A percentile compares a stretch with the other conserved stretches of the same genome.
Evolutionary conservation across 2,113 vertebrate genomes (phyloP).

Genomic region (Brienomyrus brachyistius): DNA sequence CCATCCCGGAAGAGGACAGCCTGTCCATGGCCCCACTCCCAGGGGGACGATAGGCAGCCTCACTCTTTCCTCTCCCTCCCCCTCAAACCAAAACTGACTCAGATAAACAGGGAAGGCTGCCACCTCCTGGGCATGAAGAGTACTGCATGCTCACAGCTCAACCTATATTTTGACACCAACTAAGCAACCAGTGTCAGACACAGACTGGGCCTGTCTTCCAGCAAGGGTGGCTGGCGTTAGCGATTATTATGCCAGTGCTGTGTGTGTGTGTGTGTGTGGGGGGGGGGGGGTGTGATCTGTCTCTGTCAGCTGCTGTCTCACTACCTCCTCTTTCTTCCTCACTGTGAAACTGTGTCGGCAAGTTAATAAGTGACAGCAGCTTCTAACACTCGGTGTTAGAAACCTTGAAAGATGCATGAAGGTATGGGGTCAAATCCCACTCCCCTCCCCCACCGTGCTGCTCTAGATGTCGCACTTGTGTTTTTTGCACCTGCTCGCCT

Average conservation of each 20-base stretch:
- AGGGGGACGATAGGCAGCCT: slow-evolving; percentile 29
- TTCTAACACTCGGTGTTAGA: not conserved
- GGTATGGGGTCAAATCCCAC: not conserved
- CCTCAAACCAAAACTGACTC: not conserved
- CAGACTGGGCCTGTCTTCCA: not conserved
- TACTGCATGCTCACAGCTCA: not conserved
- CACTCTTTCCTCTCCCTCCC: not conserved
- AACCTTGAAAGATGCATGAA: not conserved
- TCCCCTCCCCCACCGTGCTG: not conserved
- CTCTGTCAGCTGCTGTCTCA: not conserved
- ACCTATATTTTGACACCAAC: not conserved
- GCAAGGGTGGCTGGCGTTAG: not conserved
- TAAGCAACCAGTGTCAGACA: not conserved
- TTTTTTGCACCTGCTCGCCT: not conserved
- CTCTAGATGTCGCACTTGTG: not conserved
- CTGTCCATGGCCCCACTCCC: slow-evolving; percentile 53
- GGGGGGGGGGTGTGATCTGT: not conserved
- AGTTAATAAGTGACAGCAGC: not conserved
- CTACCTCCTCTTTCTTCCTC: not conserved
- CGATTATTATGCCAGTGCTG: not conserved
- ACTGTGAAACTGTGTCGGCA: slow-evolving; percentile 11
- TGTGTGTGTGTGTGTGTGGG: not conserved
- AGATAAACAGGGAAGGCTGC: not conserved
- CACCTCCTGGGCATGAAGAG: not conserved
- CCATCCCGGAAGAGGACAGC: slow-evolving; percentile 65